phyloP scores from a whole-genome alignment of 2,888 invertebrate genomes.

The Seira ritae region DNA sequence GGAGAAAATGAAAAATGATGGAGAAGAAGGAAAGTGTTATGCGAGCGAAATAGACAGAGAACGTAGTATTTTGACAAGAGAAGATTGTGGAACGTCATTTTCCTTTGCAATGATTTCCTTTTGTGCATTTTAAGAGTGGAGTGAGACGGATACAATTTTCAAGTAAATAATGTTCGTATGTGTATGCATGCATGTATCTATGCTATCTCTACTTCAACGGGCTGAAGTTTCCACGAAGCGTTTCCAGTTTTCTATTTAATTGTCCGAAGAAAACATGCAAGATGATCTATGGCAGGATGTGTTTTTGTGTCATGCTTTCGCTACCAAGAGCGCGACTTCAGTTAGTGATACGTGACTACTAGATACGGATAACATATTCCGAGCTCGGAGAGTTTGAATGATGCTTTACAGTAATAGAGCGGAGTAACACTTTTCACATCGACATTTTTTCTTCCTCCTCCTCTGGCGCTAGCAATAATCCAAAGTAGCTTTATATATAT shows the following conservation, averaged over 20 bases:
- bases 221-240: background rate
- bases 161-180: background rate
- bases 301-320: constrained; percentile 6
- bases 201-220: background rate
- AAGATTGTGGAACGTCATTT: constrained; percentile 16
- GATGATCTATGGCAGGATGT: constrained; percentile 21
- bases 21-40: no score
- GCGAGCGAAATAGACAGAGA: background rate
- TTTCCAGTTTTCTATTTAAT: background rate
- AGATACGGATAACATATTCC: constrained; percentile 3
- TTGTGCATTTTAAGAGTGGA: background rate
- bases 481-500: constrained; percentile 21
- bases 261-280: background rate
- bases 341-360: background rate
- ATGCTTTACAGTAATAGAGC: background rate
- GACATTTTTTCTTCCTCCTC: background rate
- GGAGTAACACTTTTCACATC: constrained; percentile 1
- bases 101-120: constrained; percentile 13
- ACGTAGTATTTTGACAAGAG: background rate
- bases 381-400: background rate
- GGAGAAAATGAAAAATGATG: constrained; percentile 18
- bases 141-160: background rate
- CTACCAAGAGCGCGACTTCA: background rate
- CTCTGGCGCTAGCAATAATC: constrained; percentile 46
- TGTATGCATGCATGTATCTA: no score